Conservation (phyloP, 2,888 invertebrate genomes). For the Amitus sp. region DNA sequence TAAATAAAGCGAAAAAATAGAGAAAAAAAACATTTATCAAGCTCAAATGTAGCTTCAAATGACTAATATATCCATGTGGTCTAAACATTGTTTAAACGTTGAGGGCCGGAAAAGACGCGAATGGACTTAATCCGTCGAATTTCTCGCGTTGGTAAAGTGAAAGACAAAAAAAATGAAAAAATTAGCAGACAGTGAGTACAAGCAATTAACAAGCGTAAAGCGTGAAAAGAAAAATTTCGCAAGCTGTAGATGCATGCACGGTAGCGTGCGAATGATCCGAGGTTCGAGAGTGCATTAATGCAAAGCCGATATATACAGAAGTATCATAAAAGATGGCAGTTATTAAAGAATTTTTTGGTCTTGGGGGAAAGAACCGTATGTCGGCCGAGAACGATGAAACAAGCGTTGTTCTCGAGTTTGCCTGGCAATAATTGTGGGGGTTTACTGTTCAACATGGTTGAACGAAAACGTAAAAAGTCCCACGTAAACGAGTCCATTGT, state of each 20-base stretch:
- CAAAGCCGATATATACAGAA: constrained; percentile 40
- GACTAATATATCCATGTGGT: no score
- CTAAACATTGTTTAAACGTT: no score
- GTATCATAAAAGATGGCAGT: constrained; percentile 41
- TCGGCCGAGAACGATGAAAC: constrained; percentile 46
- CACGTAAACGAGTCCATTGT: constrained; percentile 51
- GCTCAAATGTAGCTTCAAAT: no score
- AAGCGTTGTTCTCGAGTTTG: constrained; percentile 48
- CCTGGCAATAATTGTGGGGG: constrained; percentile 46
- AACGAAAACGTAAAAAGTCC: constrained; percentile 23
- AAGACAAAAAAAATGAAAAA: constrained; percentile 14
- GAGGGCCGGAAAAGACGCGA: no score
- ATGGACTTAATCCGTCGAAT: background rate
- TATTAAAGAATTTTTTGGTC: constrained; percentile 40
- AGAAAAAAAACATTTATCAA: no score
- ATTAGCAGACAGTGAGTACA: constrained; percentile 32
- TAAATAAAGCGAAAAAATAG: no score
- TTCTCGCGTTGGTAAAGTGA: background rate
- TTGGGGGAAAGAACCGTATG: constrained; percentile 44
- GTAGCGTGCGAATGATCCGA: constrained; percentile 35
- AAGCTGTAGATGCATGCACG: constrained; percentile 39
- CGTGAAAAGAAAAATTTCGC: constrained; percentile 37
- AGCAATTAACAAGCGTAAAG: constrained; percentile 29
- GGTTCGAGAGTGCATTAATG: constrained; percentile 31
- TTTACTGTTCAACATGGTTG: constrained; percentile 42